A percentile compares a stretch with the other conserved stretches of the same genome.
These are phyloP conservation scores for Gnatocerus cornutus DNA, from an alignment of 2,888 invertebrate genomes.

Conservation along the genomic window DNA sequence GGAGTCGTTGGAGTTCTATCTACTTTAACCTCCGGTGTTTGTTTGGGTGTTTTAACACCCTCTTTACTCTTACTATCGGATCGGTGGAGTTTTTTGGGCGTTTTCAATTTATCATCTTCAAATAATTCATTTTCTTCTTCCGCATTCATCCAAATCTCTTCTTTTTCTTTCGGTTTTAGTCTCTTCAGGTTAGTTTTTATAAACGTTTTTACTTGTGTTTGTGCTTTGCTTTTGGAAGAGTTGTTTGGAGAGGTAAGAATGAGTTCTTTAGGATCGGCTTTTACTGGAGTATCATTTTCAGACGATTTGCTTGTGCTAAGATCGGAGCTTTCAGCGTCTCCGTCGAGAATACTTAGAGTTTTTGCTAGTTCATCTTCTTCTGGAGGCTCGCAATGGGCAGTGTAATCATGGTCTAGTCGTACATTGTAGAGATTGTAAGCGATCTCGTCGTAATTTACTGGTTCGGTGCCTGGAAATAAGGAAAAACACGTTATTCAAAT, in stretches of 20 bases:
- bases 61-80: neutral
- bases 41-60: neutral
- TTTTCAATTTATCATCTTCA: slow-evolving; percentile 2
- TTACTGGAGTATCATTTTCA: neutral
- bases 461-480: slow-evolving; percentile 9
- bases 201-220: neutral
- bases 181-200: slow-evolving; percentile 6
- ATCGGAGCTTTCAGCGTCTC: slow-evolving; percentile 47
- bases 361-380: slow-evolving; percentile 70
- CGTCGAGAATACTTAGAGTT: slow-evolving; percentile 68
- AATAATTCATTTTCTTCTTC: slow-evolving; percentile 56
- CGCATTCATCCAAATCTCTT: slow-evolving; percentile 62
- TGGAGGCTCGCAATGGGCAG: slow-evolving; percentile 72
- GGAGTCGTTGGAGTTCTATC: neutral
- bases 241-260: neutral
- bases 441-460: slow-evolving; percentile 71
- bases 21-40: neutral
- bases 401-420: slow-evolving; percentile 88
- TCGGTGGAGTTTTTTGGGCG: neutral
- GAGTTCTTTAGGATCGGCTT: neutral
- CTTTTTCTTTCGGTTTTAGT: slow-evolving; percentile 25
- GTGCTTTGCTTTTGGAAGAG: neutral
- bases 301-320: slow-evolving; percentile 16
- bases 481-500: no score
- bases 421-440: slow-evolving; percentile 73